A percentile compares a stretch with the other conserved stretches of the same genome.
Conservation (phyloP, 2,888 invertebrate species). For the Ophraella communa region DNA sequence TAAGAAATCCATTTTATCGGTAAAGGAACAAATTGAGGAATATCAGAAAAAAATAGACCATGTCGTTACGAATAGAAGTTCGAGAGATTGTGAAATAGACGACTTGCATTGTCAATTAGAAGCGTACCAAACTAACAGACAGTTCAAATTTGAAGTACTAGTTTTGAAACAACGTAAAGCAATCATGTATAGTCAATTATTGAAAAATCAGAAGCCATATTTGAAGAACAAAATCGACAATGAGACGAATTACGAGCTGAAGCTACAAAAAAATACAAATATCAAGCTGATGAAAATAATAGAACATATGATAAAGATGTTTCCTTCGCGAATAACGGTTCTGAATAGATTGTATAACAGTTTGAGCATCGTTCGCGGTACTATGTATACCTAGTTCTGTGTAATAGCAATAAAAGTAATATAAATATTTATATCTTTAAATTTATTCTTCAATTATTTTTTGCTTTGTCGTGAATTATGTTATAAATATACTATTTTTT, state of each 20-base stretch:
- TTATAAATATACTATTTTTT: too few relatives aligned
- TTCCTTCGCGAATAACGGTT: not conserved
- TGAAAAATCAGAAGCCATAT: not conserved
- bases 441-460: not conserved
- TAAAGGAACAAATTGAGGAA: not conserved
- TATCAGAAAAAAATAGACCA: not conserved
- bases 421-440: not conserved
- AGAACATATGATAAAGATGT: not conserved
- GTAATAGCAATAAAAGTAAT: not conserved
- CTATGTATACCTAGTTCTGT: not conserved
- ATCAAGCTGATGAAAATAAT: not conserved
- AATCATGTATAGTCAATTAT: conserved; percentile 60
- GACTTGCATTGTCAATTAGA: conserved; percentile 48
- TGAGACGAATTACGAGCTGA: not conserved
- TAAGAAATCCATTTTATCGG: conserved; percentile 15
- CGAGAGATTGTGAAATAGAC: not conserved
- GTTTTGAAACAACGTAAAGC: conserved; percentile 75
- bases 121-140: conserved; percentile 57
- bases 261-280: not conserved
- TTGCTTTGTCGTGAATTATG: too few relatives aligned
- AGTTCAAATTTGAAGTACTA: conserved; percentile 64
- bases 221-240: not conserved
- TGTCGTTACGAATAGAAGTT: not conserved
- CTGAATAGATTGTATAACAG: not conserved
- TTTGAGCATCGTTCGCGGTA: not conserved